Evolutionary conservation across 2,113 vertebrate genomes (phyloP).

Genomic region (Xerus inauris): DNA sequence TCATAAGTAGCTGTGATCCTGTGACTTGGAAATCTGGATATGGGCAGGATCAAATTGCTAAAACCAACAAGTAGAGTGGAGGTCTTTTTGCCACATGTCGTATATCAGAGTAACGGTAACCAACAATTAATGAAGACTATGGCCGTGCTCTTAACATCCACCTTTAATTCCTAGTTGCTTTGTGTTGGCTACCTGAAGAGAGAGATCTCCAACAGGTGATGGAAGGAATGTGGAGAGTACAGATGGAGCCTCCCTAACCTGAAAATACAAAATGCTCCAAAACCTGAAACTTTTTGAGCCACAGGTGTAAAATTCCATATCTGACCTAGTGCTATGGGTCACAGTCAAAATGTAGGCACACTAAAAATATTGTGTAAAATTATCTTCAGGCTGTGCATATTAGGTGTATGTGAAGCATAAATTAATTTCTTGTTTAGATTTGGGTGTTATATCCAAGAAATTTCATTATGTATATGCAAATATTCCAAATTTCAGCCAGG

Average conservation of each 20-base stretch:
- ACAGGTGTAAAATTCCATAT: not conserved
- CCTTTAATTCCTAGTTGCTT: not conserved
- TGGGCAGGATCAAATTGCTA: not conserved
- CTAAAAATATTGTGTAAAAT: not conserved
- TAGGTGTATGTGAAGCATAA: not conserved
- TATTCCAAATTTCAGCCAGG: not conserved
- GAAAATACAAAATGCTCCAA: not conserved
- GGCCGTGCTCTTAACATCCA: not conserved
- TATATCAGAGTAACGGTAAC: not conserved
- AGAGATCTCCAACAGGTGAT: not conserved
- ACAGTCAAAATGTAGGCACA: not conserved
- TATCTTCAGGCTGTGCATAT: not conserved
- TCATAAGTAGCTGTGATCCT: not conserved
- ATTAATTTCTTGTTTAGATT: not conserved
- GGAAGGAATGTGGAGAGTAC: not conserved
- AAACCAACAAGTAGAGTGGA: not conserved
- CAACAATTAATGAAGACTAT: not conserved
- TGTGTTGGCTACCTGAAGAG: not conserved
- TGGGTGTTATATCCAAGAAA: not conserved
- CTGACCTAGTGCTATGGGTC: not conserved
- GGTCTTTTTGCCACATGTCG: too few relatives aligned
- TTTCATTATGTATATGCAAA: not conserved
- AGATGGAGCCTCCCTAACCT: not conserved
- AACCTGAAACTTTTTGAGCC: not conserved
- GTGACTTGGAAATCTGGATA: not conserved